Evolutionary conservation across 2,888 invertebrate genomes (phyloP).

Genomic region (Deroplatys truncata): DNA sequence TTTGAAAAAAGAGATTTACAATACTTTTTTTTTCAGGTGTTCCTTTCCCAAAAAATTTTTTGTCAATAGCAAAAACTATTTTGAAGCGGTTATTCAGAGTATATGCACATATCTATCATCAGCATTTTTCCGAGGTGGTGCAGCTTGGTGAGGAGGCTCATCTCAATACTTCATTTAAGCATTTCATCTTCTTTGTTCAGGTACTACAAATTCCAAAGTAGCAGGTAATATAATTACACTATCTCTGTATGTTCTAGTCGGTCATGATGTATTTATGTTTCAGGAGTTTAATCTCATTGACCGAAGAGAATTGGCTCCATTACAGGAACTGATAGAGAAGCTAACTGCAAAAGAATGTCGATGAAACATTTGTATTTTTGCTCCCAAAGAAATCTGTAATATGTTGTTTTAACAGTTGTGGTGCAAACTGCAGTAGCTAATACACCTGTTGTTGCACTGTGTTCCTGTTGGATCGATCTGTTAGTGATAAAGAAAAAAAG

Average conservation of each 20-base stretch:
- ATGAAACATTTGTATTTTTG: slow-evolving; percentile 49
- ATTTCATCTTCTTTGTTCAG: slow-evolving; percentile 97
- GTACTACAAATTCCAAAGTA: slow-evolving; percentile 43
- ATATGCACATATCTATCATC: slow-evolving; percentile 99
- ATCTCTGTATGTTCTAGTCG: background rate
- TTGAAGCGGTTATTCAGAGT: slow-evolving; percentile 96
- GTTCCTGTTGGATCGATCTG: background rate
- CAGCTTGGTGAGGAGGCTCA: slow-evolving; percentile 98
- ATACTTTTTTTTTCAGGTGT: slow-evolving; percentile 60
- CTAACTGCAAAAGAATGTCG: slow-evolving; percentile 85
- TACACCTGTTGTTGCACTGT: background rate
- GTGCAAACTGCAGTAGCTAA: slow-evolving; percentile 9
- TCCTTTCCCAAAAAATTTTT: slow-evolving; percentile 97
- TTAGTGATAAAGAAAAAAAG: background rate
- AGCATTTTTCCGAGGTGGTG: slow-evolving; percentile 97
- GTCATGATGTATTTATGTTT: slow-evolving; percentile 43
- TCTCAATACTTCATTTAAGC: slow-evolving; percentile 98
- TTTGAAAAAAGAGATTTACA: too few relatives aligned
- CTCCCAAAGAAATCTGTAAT: background rate
- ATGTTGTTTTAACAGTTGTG: background rate
- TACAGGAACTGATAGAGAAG: slow-evolving; percentile 96
- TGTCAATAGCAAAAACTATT: slow-evolving; percentile 95
- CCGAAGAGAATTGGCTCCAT: slow-evolving; percentile 90
- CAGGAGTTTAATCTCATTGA: slow-evolving; percentile 98
- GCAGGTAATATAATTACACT: background rate